These are phyloP conservation scores for Eudyptes chrysolophus DNA, from an alignment of 2,113 vertebrate genomes.

Conservation along the genomic window DNA sequence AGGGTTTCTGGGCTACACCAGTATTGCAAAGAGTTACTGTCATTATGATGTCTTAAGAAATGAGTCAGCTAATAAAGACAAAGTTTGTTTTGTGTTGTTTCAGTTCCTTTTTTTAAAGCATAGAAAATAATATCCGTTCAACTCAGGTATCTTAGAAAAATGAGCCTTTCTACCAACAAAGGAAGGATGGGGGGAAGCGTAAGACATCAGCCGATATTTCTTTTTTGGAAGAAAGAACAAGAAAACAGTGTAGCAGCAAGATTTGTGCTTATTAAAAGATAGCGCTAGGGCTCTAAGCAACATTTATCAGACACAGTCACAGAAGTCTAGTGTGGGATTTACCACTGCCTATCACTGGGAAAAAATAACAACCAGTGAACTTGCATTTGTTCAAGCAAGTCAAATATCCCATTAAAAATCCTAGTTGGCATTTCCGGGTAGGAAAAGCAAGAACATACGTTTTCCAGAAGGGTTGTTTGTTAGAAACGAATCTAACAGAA, in stretches of 20 bases:
- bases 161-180: background rate
- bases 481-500: background rate
- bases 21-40: background rate
- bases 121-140: background rate
- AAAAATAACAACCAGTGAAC: background rate
- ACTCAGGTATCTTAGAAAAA: background rate
- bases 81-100: background rate
- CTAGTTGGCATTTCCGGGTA: background rate
- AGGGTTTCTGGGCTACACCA: background rate
- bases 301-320: constrained; percentile 11
- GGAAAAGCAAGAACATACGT: background rate
- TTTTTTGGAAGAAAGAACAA: background rate
- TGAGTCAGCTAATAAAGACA: background rate
- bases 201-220: background rate
- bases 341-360: background rate
- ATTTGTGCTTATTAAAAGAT: constrained; percentile 34
- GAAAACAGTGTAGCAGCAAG: background rate
- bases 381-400: constrained; percentile 8
- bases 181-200: background rate
- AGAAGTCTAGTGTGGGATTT: constrained; percentile 5
- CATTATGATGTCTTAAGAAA: background rate
- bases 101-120: background rate
- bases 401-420: background rate
- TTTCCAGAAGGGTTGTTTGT: background rate
- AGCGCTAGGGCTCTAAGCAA: background rate